phyloP scores from a whole-genome alignment of 2,888 invertebrate species.

The Caenorhabditis afra region DNA sequence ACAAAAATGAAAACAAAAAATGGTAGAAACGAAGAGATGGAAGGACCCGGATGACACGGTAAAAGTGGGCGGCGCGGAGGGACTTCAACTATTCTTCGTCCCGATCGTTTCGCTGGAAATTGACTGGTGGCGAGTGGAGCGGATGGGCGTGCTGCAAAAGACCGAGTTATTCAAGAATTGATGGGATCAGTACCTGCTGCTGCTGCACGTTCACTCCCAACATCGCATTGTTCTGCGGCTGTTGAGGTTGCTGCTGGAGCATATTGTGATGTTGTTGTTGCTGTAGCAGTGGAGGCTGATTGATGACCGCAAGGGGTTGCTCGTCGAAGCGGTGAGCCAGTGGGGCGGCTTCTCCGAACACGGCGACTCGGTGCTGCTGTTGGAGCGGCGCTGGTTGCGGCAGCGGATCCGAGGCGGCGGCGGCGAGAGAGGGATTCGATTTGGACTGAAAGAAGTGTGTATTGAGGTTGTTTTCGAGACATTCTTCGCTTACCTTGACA shows the following conservation, averaged over 20 bases:
- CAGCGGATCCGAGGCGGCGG: constrained; percentile 81
- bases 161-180: not conserved
- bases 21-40: not conserved
- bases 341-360: constrained; percentile 57
- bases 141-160: constrained; percentile 65
- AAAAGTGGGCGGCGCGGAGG: not conserved
- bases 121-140: constrained; percentile 72
- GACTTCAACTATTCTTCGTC: constrained; percentile 25
- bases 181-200: constrained; percentile 27
- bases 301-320: constrained; percentile 6
- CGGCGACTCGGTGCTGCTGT: constrained; percentile 56
- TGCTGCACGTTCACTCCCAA: constrained; percentile 64
- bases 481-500: constrained; percentile 77
- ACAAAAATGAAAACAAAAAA: constrained; percentile 16
- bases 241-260: constrained; percentile 23
- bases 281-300: not conserved
- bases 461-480: no score
- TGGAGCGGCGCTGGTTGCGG: constrained; percentile 80
- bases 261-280: not conserved
- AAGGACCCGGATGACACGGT: constrained; percentile 17
- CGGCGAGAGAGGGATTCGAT: constrained; percentile 80
- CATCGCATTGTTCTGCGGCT: constrained; percentile 36
- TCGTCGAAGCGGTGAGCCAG: constrained; percentile 50
- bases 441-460: constrained; percentile 73
- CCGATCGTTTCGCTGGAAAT: constrained; percentile 58